phyloP scores from a whole-genome alignment of 2,797 vertebrate species.

The Rhyacichthys aspro region DNA sequence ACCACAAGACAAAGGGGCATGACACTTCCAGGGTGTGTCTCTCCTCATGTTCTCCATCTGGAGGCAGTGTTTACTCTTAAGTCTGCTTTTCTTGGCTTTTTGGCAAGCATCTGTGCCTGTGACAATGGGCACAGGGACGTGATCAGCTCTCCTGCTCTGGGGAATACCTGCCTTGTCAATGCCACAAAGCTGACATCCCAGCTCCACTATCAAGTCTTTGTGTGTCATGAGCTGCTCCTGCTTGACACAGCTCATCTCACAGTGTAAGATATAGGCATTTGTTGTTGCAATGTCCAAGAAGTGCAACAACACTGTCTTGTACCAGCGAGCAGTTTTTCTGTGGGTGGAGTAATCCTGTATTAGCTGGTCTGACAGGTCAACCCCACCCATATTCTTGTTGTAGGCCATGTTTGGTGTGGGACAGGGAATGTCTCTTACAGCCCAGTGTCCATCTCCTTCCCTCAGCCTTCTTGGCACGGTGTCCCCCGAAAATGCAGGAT shows the following conservation, averaged over 20 bases:
- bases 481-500: neutral
- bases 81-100: too few relatives aligned
- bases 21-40: too few relatives aligned
- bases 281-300: constrained; percentile 1
- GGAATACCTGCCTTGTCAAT: constrained; percentile 1
- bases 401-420: constrained; percentile 7
- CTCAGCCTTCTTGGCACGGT: neutral
- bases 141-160: neutral
- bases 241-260: constrained; percentile 1
- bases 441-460: constrained; percentile 6
- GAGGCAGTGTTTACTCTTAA: too few relatives aligned
- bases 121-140: neutral
- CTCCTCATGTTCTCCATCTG: too few relatives aligned
- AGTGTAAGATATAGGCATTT: constrained; percentile 22
- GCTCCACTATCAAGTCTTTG: constrained; percentile 1
- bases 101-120: neutral
- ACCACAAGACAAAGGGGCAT: too few relatives aligned
- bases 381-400: constrained; percentile 25
- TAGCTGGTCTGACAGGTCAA: constrained; percentile 11
- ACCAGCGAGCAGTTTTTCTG: constrained; percentile 10
- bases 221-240: neutral
- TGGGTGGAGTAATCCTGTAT: constrained; percentile 9
- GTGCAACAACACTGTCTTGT: constrained; percentile 14
- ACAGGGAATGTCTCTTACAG: neutral
- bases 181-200: neutral